Evolutionary conservation across 2,888 invertebrate species (phyloP).

Genomic region (Tridacna crocea): DNA sequence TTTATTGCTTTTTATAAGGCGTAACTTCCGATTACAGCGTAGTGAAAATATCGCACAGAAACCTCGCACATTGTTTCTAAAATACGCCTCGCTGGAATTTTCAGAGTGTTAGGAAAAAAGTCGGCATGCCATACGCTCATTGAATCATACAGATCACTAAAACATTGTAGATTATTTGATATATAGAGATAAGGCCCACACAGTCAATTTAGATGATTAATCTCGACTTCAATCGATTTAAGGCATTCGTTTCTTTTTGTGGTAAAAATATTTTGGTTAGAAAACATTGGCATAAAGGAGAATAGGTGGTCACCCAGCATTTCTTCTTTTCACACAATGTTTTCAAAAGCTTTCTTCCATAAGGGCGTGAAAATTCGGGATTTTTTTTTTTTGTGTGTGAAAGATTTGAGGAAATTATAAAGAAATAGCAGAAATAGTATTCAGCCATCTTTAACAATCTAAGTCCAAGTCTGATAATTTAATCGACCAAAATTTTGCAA

Average conservation of each 20-base stretch:
- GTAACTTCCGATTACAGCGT: constrained; percentile 42
- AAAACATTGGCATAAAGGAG: too few relatives aligned
- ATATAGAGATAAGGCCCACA: background rate
- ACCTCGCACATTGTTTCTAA: background rate
- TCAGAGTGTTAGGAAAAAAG: background rate
- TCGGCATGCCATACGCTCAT: background rate
- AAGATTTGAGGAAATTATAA: too few relatives aligned
- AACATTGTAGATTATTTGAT: background rate
- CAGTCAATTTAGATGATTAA: constrained; percentile 15
- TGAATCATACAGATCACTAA: background rate
- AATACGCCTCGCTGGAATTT: background rate
- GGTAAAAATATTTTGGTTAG: too few relatives aligned
- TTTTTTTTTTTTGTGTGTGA: too few relatives aligned
- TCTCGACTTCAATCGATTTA: constrained; percentile 11
- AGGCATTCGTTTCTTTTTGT: background rate
- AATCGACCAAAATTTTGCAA: too few relatives aligned
- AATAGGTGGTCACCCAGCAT: too few relatives aligned
- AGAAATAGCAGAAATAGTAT: too few relatives aligned
- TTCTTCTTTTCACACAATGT: too few relatives aligned
- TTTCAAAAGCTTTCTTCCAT: too few relatives aligned
- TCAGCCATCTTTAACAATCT: too few relatives aligned
- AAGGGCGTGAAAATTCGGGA: too few relatives aligned
- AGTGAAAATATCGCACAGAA: background rate
- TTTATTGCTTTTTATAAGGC: constrained; percentile 44
- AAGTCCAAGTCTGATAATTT: too few relatives aligned